Percentiles rank a stretch among this genome's conserved stretches.
Evolutionary conservation across 2,797 vertebrate species (phyloP).

Genomic region (Platyrinchus mystaceus): DNA sequence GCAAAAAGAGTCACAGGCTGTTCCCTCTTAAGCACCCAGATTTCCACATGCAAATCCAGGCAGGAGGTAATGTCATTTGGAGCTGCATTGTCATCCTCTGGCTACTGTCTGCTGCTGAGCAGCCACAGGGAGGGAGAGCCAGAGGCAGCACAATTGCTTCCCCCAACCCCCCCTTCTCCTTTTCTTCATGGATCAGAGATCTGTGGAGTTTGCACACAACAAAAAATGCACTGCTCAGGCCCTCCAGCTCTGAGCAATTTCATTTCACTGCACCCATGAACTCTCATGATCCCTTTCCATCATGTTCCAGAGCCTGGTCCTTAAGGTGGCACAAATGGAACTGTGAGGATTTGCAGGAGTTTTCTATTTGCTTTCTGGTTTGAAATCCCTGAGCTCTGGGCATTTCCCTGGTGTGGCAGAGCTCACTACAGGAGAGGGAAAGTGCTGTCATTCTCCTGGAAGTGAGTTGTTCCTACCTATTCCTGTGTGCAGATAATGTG

Average conservation of each 20-base stretch:
- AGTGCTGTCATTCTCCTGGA: not conserved
- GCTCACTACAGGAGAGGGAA: not conserved
- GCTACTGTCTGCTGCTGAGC: not conserved
- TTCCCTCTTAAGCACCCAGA: not conserved
- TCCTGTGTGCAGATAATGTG: not conserved
- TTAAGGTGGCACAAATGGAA: not conserved
- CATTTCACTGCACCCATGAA: not conserved
- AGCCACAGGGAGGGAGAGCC: not conserved
- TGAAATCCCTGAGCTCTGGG: not conserved
- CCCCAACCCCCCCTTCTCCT: not conserved
- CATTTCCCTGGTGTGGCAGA: not conserved
- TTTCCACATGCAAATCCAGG: conserved; percentile 12
- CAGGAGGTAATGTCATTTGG: conserved; percentile 19
- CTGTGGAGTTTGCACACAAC: conserved; percentile 21
- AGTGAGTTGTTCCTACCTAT: not conserved
- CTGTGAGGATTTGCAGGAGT: not conserved
- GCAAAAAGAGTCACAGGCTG: not conserved
- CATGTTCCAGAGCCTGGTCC: not conserved
- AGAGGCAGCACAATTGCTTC: conserved; percentile 3
- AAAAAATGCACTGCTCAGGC: not conserved
- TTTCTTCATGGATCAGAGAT: conserved; percentile 42
- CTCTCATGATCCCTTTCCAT: not conserved
- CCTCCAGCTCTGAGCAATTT: conserved; percentile 15
- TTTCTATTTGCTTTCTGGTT: not conserved
- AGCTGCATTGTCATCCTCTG: conserved; percentile 12